Percentiles rank a stretch among this genome's conserved stretches.
Evolutionary conservation across 2,888 invertebrate genomes (phyloP).

Genomic region (Teinopalpus imperialis): DNA sequence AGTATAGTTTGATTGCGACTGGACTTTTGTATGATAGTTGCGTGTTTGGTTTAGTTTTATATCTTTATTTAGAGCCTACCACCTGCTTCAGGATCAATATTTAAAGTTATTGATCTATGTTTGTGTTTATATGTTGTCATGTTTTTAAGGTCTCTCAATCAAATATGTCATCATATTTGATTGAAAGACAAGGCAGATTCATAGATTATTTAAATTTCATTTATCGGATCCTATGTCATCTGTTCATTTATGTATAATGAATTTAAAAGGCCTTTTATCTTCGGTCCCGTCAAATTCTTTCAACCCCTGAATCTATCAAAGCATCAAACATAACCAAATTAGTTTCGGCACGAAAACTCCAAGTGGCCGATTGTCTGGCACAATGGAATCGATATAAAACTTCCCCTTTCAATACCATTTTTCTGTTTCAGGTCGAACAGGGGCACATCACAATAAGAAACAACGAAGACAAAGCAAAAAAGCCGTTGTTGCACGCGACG

Average conservation of each 20-base stretch:
- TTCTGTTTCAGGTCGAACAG: conserved; percentile 68
- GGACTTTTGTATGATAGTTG: conserved; percentile 10
- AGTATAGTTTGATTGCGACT: conserved; percentile 8
- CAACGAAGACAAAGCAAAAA: conserved; percentile 41
- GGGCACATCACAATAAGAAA: conserved; percentile 60
- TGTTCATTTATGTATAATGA: no score
- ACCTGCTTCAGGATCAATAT: conserved; percentile 12
- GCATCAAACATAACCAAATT: conserved; percentile 72
- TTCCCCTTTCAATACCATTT: conserved; percentile 67
- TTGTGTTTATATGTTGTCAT: not conserved
- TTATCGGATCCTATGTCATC: no score
- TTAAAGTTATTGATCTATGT: conserved; percentile 5
- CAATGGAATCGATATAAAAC: conserved; percentile 72
- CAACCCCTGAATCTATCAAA: conserved; percentile 56
- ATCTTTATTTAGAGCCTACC: conserved; percentile 5
- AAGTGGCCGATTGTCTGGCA: conserved; percentile 69
- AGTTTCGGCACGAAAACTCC: conserved; percentile 77
- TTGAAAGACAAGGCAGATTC: no score
- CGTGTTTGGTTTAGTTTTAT: conserved; percentile 12
- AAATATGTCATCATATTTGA: no score
- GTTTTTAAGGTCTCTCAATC: no score
- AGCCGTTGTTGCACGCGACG: conserved; percentile 44
- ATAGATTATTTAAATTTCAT: no score
- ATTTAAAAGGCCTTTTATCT: conserved; percentile 23
- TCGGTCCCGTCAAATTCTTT: conserved; percentile 64